Conservation (phyloP, 2,113 vertebrate genomes). For the Poeciliopsis occidentalis region DNA sequence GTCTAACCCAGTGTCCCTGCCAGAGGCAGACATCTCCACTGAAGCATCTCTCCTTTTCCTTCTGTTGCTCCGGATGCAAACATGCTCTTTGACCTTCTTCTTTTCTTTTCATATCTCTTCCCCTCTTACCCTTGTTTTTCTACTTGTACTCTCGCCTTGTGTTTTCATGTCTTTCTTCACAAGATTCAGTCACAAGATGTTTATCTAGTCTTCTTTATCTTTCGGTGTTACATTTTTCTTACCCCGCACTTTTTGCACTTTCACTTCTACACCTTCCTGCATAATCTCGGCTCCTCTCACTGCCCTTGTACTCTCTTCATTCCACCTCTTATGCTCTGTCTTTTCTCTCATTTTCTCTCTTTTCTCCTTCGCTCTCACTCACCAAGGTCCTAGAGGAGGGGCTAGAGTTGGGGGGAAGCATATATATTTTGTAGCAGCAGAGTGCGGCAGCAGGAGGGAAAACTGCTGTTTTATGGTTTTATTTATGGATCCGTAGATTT, state of each 20-base stretch:
- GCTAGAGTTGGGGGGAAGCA: slow-evolving; percentile 39
- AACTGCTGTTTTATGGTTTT: slow-evolving; percentile 68
- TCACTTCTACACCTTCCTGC: slow-evolving; percentile 28
- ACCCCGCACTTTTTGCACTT: slow-evolving; percentile 8
- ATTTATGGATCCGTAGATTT: slow-evolving; percentile 70
- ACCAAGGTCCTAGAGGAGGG: slow-evolving; percentile 33
- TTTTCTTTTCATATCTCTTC: slow-evolving; percentile 37
- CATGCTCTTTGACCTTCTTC: slow-evolving; percentile 47
- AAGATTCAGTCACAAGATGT: slow-evolving; percentile 31
- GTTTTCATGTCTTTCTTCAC: slow-evolving; percentile 31
- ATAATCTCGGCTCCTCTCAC: slow-evolving; percentile 18
- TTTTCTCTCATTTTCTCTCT: slow-evolving; percentile 23
- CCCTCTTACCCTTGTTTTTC: slow-evolving; percentile 21
- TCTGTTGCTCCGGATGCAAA: slow-evolving; percentile 42
- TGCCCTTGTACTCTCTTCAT: slow-evolving; percentile 20
- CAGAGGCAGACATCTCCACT: slow-evolving; percentile 55
- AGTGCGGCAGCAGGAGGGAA: slow-evolving; percentile 53
- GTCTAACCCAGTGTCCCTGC: slow-evolving; percentile 50
- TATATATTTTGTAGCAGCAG: slow-evolving; percentile 57
- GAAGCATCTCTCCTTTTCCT: slow-evolving; percentile 39
- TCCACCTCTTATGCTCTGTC: not conserved
- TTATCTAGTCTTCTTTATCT: slow-evolving; percentile 43
- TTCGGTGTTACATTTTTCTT: slow-evolving; percentile 22
- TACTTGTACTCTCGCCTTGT: not conserved
- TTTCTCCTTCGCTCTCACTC: slow-evolving; percentile 16